Conservation (phyloP, 2,888 invertebrate species). For the Trachelus troglodyta region DNA sequence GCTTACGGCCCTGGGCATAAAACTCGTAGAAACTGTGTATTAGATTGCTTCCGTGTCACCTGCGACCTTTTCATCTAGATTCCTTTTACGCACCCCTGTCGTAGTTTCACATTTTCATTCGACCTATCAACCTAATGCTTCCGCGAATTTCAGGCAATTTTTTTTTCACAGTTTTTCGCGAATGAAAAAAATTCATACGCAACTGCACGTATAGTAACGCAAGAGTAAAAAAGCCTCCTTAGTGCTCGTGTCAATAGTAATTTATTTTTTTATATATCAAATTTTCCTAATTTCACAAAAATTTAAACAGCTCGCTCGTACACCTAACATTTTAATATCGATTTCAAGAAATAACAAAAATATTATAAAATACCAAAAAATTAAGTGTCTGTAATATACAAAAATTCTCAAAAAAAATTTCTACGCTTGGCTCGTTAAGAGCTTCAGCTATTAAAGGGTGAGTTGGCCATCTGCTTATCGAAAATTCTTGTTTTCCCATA, state of each 20-base stretch:
- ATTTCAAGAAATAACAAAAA: too few species aligned
- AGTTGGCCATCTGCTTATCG: conserved; percentile 1
- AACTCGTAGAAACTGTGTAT: conserved; percentile 18
- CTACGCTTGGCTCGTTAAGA: background rate
- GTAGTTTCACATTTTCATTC: background rate
- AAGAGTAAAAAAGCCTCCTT: too few species aligned
- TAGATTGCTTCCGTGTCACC: conserved; percentile 16
- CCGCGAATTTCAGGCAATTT: background rate
- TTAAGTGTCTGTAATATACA: background rate
- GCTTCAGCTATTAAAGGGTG: background rate
- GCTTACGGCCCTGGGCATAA: background rate
- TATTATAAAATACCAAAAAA: too few species aligned
- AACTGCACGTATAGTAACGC: too few species aligned
- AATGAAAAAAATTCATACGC: too few species aligned
- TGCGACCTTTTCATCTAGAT: conserved; percentile 12
- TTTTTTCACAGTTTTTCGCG: too few species aligned
- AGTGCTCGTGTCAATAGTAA: too few species aligned
- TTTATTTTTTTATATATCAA: too few species aligned
- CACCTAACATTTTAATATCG: too few species aligned
- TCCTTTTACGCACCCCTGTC: background rate
- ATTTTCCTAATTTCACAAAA: too few species aligned
- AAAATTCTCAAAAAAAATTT: background rate
- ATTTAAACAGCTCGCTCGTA: too few species aligned
- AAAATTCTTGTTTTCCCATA: conserved; percentile 5
- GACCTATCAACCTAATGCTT: background rate